These are phyloP conservation scores for Temnothorax ravouxi DNA, from an alignment of 2,888 invertebrate genomes.

Conservation along the genomic window DNA sequence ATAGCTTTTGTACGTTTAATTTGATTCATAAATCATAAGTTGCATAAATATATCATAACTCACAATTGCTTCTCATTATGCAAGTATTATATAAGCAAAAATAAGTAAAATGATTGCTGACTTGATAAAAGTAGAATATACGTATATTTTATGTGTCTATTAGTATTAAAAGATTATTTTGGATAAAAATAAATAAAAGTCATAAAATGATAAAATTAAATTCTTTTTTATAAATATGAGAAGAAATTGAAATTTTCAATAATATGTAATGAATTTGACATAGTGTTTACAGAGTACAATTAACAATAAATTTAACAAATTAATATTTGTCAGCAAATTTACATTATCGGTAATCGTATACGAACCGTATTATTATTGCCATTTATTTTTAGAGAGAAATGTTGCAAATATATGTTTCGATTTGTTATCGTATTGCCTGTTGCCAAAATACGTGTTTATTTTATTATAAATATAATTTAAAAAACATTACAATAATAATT, in stretches of 20 bases:
- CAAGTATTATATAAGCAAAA: neutral
- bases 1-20: conserved; percentile 18
- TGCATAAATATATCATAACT: conserved; percentile 1
- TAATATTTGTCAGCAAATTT: conserved; percentile 18
- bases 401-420: neutral
- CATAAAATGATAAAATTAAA: neutral
- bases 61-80: neutral
- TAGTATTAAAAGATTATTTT: neutral
- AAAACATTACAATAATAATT: conserved; percentile 2
- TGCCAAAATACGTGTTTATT: neutral
- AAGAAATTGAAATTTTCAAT: neutral
- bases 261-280: neutral
- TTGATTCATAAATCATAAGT: conserved; percentile 5
- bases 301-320: conserved; percentile 11
- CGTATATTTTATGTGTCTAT: neutral
- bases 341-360: neutral
- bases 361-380: neutral
- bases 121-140: neutral
- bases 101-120: neutral
- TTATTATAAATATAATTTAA: conserved; percentile 12
- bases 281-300: neutral
- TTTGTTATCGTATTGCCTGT: neutral
- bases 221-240: neutral
- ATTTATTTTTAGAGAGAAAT: neutral
- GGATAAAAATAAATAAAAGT: neutral